Base-by-base conservation (phyloP, 2,797 vertebrate species). In the Melanotaenia pygmaea region DNA sequence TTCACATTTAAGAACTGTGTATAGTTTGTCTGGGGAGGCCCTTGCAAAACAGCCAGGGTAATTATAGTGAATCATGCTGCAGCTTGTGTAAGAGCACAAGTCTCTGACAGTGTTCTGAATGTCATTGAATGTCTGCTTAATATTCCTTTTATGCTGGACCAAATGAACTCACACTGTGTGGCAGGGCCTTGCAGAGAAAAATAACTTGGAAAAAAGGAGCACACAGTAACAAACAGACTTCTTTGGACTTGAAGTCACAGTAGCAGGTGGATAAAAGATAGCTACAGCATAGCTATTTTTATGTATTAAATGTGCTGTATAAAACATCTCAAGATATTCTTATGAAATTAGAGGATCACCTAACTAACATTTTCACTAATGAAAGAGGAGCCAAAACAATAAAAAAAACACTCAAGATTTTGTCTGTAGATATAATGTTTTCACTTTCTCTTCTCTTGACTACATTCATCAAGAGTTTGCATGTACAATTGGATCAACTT, bases 1-100 rank as follows among this genome's bases (percentile, higher is more conserved):
- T 82, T 87, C 70, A 67, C 61, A 37, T 82, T 84, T 72, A 66
- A 74, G 68, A 80, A 54, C 37, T 35, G 59, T 12, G 63, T 67
- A 72, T 65, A 20, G 47, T 76, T 72, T 30, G 72, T 79, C 63
- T 70, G 32, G 1, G 54, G 57, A 69, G 77, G 68, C 47, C 38
- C 68, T 72, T 40, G 37, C 74, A 78, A 89, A 90, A 80, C 72
- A 78, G 71, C 37, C 70, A 53, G 71, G 28, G 79, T 67, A 86
- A 87, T 89, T 77, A 85, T 45, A 65, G 20, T 12, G 14, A 72
- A 87, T 80, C 77, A 67, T 78, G 70, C 67, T 70, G 76, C 45
- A 32, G 72, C 38, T 35, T 66, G 18, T 58, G 66, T 58, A 12
- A 24, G 20, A 54, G 67, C 59, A 74, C 63, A 22, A 80, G 77